A percentile compares a stretch with the other conserved stretches of the same genome.
Conservation (phyloP, 1,140 invertebrate genomes). For the Akabosia matsudoensis region DNA sequence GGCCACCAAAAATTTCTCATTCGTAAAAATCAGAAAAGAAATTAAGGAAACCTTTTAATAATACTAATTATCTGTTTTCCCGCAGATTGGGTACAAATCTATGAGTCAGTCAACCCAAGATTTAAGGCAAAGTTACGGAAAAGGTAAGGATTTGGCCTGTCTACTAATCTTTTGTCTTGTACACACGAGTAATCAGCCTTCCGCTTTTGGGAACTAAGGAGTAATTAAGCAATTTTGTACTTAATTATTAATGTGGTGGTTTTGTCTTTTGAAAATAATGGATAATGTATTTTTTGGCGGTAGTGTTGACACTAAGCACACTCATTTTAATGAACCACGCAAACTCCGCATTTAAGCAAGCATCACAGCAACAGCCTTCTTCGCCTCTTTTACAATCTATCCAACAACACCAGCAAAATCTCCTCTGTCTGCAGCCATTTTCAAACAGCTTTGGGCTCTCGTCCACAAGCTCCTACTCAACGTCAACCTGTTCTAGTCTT, state of each 20-base stretch:
- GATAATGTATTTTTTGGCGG: slow-evolving; percentile 26
- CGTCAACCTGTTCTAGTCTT: slow-evolving; percentile 23
- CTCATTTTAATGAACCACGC: slow-evolving; percentile 37
- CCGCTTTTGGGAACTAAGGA: slow-evolving; percentile 2
- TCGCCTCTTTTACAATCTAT: neutral
- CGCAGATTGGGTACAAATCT: slow-evolving; percentile 47
- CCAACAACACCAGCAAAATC: neutral
- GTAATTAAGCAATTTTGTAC: slow-evolving; percentile 7
- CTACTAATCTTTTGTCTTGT: slow-evolving; percentile 8
- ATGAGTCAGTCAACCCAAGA: slow-evolving; percentile 47
- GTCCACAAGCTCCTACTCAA: slow-evolving; percentile 9
- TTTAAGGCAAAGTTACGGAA: slow-evolving; percentile 37
- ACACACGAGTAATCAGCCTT: neutral
- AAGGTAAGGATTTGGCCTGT: too few relatives aligned
- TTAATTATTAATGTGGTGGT: neutral
- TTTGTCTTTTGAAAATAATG: neutral
- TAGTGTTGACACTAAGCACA: slow-evolving; percentile 41
- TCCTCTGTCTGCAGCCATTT: neutral
- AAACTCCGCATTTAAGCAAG: slow-evolving; percentile 34
- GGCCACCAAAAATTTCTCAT: slow-evolving; percentile 55
- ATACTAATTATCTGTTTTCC: slow-evolving; percentile 9
- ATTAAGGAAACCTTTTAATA: too few relatives aligned
- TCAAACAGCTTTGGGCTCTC: neutral
- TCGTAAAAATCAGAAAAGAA: too few relatives aligned
- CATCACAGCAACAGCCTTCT: slow-evolving; percentile 20